Evolutionary conservation across 2,888 invertebrate species (phyloP).

Genomic region (Gymnocheta viridis): DNA sequence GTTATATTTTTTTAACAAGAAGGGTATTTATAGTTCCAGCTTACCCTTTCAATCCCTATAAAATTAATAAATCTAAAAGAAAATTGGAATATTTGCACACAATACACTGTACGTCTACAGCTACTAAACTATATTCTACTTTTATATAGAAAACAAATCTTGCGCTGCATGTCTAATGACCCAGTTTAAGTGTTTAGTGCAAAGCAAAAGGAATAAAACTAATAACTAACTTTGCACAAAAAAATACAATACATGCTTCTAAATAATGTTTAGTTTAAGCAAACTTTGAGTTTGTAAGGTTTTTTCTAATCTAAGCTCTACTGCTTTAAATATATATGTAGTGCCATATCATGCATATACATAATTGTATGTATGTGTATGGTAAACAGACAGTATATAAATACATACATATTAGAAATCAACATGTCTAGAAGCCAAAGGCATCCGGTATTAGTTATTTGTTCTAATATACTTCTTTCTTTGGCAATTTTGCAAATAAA

Average conservation of each 20-base stretch:
- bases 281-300: constrained; percentile 46
- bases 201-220: constrained; percentile 29
- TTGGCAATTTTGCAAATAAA: constrained; percentile 18
- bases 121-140: background rate
- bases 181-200: constrained; percentile 43
- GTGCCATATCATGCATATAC: background rate
- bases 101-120: background rate
- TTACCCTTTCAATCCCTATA: background rate
- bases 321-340: background rate
- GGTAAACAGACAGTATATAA: background rate
- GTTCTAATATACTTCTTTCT: constrained; percentile 22
- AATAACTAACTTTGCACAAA: constrained; percentile 31
- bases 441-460: constrained; percentile 33
- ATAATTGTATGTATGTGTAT: background rate
- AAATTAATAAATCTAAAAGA: background rate
- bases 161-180: constrained; percentile 59
- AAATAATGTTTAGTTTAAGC: constrained; percentile 58
- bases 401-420: constrained; percentile 57
- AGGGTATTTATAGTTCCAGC: background rate
- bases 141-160: background rate
- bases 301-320: background rate
- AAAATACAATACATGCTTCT: constrained; percentile 43
- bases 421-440: constrained; percentile 60
- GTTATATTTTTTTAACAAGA: background rate
- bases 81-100: background rate